Percentiles rank a stretch among this genome's conserved stretches.
These are phyloP conservation scores for Adelosebastes latens DNA, from an alignment of 2,797 vertebrate species.

Conservation along the genomic window DNA sequence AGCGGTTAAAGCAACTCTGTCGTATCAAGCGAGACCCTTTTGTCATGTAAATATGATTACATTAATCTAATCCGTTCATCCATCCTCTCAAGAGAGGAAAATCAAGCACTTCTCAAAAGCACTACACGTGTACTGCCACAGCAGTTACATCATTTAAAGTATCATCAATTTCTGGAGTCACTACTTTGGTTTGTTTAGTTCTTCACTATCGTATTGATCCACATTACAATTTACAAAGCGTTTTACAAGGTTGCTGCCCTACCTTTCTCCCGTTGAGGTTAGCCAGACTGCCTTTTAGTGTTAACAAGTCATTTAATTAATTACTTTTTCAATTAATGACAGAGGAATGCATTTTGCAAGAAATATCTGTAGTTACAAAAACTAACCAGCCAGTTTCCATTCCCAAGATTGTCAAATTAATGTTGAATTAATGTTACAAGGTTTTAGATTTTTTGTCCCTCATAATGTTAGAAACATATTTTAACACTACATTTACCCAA, in stretches of 20 bases:
- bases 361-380: neutral
- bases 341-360: neutral
- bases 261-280: neutral
- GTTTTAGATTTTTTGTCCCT: neutral
- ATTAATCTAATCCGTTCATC: neutral
- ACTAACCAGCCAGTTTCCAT: neutral
- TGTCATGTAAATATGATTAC: neutral
- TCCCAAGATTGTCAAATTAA: neutral
- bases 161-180: neutral
- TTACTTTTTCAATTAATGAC: neutral
- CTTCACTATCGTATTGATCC: constrained; percentile 1
- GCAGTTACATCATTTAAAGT: neutral
- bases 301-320: neutral
- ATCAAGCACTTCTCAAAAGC: neutral
- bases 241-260: neutral
- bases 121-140: neutral
- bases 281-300: neutral
- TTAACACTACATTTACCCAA: neutral
- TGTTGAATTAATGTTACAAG: neutral
- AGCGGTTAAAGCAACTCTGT: neutral
- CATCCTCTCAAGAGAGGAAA: neutral
- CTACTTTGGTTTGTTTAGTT: neutral
- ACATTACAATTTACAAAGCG: neutral
- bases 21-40: neutral
- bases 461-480: neutral